Base-by-base conservation (phyloP, 2,888 invertebrate genomes). In the Pocota personata region DNA sequence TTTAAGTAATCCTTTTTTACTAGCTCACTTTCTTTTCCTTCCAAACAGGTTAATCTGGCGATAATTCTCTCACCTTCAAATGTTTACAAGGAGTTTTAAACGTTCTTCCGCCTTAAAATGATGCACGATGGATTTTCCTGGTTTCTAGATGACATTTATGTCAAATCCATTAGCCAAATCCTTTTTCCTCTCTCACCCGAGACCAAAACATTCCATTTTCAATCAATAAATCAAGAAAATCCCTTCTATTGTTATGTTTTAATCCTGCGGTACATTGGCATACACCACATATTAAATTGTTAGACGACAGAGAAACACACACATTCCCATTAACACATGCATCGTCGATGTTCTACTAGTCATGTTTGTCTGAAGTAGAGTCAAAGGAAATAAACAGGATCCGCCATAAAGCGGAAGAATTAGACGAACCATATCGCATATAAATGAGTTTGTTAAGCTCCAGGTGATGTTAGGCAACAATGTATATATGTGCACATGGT, bases 381-480 rank as follows among this genome's bases (percentile, higher is more conserved):
- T 27, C 12, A 30, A 10, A 32, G 55, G 55, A 30, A 55, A 55
- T 55, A 32, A 64, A 64, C 16, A 48, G 32, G 40, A 48, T 48
- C 16, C 32, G 19, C 21, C 48, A 48, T 48, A 64, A 48, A 64
- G 64, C 64, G 64, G 48, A 64, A 64, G 64, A 64, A 64, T 64
- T 64, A 64, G 32, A 46, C 30, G 12, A 64, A 30, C 64, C 30
- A 46, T 48, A 32, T 35, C 64, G 48, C 64, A 64, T 64, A 64
- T 64, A 64, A 64, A 64, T 64, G 64, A 32, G 48, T 48, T 48
- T 64, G 46, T 64, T 64, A 64, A 19, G 48, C 48, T 48, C n/a
- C 48, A 64, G 64, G 64, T 64, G 32, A 64, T 48, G 64, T 48
- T 64, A 48, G 30, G 16, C 30, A 19, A 46, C 30, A 60, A 21